Conservation (phyloP, 1,140 invertebrate genomes). For the Lasioglossum albipes region DNA sequence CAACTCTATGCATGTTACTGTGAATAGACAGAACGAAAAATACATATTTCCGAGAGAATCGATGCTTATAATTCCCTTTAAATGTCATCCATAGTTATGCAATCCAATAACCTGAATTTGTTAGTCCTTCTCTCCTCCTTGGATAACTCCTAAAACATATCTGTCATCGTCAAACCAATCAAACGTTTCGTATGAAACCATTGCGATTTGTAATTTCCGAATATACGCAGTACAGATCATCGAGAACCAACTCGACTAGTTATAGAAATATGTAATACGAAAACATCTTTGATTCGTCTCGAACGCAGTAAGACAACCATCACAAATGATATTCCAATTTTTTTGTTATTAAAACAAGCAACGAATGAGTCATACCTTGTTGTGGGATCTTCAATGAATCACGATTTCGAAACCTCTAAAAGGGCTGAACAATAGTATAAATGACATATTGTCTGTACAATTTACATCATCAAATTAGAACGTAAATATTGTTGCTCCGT, state of each 20-base stretch:
- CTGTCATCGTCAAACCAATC: not conserved
- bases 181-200: not conserved
- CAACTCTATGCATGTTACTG: slow-evolving; percentile 7
- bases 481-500: slow-evolving; percentile 11
- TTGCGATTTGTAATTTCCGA: not conserved
- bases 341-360: not conserved
- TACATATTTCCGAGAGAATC: not conserved
- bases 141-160: not conserved
- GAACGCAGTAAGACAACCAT: too few species aligned
- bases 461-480: slow-evolving; percentile 16
- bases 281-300: not conserved
- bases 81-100: slow-evolving; percentile 6
- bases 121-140: not conserved
- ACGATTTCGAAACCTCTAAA: not conserved
- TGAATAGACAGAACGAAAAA: not conserved
- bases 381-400: not conserved
- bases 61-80: not conserved
- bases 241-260: not conserved
- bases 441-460: not conserved
- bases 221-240: not conserved
- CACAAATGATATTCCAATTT: not conserved
- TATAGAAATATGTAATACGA: not conserved
- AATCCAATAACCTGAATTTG: slow-evolving; percentile 1
- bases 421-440: slow-evolving; percentile 1
- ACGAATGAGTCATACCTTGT: not conserved